Evolutionary conservation across 2,888 invertebrate genomes (phyloP).

Genomic region (Amorpha juglandis): DNA sequence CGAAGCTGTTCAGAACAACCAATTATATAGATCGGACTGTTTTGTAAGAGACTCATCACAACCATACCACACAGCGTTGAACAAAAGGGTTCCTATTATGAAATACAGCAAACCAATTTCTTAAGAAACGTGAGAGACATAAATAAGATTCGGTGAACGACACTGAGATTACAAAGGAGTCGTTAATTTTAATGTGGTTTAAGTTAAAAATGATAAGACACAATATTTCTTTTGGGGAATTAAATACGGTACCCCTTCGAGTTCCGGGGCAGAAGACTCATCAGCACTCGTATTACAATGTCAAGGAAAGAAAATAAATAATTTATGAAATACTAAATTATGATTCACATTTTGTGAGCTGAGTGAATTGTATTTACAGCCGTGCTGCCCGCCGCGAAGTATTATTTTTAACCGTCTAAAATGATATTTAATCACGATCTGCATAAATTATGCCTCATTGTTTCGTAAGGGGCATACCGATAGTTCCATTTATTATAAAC

Average conservation of each 20-base stretch:
- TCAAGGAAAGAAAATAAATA: conserved; percentile 59
- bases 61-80: conserved; percentile 47
- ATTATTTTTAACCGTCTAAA: background rate
- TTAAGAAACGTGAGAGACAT: conserved; percentile 26
- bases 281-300: conserved; percentile 57
- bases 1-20: conserved; percentile 56
- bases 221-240: conserved; percentile 53
- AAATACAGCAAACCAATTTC: conserved; percentile 35
- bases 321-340: conserved; percentile 54
- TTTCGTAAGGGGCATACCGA: background rate
- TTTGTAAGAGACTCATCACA: conserved; percentile 58
- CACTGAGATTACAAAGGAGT: conserved; percentile 34
- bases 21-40: conserved; percentile 57
- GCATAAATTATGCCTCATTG: background rate
- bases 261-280: conserved; percentile 50
- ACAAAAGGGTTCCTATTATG: conserved; percentile 44
- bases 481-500: background rate
- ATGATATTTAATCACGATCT: background rate
- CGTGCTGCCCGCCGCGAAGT: background rate
- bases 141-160: conserved; percentile 13
- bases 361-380: conserved; percentile 27
- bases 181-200: conserved; percentile 48
- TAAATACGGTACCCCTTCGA: conserved; percentile 50
- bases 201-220: conserved; percentile 49
- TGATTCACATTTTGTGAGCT: conserved; percentile 40